These are phyloP conservation scores for Scomber japonicus DNA, from an alignment of 2,113 vertebrate species.

Conservation along the genomic window DNA sequence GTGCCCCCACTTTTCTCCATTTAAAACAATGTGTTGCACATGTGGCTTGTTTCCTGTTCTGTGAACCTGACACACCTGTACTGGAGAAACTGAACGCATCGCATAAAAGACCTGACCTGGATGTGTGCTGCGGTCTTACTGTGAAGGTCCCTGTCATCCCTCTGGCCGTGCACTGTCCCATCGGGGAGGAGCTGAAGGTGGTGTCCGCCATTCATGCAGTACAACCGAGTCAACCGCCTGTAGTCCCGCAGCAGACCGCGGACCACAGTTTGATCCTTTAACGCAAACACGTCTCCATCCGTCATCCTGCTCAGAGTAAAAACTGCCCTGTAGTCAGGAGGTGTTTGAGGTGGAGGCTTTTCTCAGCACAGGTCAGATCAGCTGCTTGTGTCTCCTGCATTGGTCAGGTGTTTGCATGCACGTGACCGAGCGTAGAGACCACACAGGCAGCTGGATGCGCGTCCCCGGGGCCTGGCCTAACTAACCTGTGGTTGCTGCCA, in stretches of 20 bases:
- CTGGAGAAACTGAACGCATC: slow-evolving; percentile 36
- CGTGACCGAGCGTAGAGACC: slow-evolving; percentile 47
- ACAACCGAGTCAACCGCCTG: slow-evolving; percentile 89
- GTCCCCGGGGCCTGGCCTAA: slow-evolving; percentile 28
- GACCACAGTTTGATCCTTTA: slow-evolving; percentile 75
- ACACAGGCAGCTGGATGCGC: slow-evolving; percentile 53
- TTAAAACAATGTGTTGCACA: background rate
- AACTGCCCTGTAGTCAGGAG: background rate
- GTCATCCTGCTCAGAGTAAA: slow-evolving; percentile 75
- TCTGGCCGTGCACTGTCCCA: slow-evolving; percentile 89
- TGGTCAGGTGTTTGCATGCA: slow-evolving; percentile 50
- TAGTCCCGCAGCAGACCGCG: slow-evolving; percentile 81
- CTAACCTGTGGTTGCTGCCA: background rate
- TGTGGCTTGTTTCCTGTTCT: background rate
- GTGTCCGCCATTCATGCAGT: slow-evolving; percentile 94
- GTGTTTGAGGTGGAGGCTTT: background rate
- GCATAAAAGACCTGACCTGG: slow-evolving; percentile 28
- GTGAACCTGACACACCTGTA: slow-evolving; percentile 20
- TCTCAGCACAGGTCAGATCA: background rate
- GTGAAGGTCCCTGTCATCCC: slow-evolving; percentile 88
- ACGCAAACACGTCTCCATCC: slow-evolving; percentile 82
- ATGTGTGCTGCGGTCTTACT: slow-evolving; percentile 84
- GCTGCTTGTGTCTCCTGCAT: background rate
- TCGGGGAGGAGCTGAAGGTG: slow-evolving; percentile 92
- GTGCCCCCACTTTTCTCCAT: background rate